Base-by-base conservation (phyloP, 2,113 vertebrate genomes). In the Oreotrochilus melanogaster region DNA sequence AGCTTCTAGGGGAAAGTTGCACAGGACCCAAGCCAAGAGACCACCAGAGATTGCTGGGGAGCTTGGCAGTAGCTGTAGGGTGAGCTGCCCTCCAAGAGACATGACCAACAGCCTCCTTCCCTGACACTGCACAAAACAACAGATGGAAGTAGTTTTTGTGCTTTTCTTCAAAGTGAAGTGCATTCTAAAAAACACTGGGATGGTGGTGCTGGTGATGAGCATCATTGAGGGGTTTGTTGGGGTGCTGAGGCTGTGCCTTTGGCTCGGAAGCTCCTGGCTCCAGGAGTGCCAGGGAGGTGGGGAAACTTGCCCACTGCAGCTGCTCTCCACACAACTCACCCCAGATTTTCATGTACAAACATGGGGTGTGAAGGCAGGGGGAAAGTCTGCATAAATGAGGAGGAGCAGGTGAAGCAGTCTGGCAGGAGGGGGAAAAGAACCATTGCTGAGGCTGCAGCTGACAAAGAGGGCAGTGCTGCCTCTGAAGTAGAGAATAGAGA, bases 41-140 rank as follows among this genome's bases (percentile, higher is more conserved):
- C 37, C 3, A 2, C 25, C 1, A 1, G 8, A 45, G 45, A 48
- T 50, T 18, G n/a, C 5, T 0, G 3, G 27, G 39, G 53, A 76
- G 24, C 50, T 58, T 24, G 61, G 83, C 48, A 53, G 31, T n/a
- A 39, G 37, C 67, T 1, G 2, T 22, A 12, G 43, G 35, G 31
- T 4, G 4, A 92, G 48, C 47, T 4, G 5, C n/a, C 31, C 45
- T 51, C 37, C 6, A 8, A 12, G 35, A 42, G 61, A 28, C 50
- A 35, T 39, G 62, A 54, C 66, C 47, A 61, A 48, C 9, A 24
- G 61, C 19, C 27, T 43, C 51, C 58, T 43, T 35, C 48, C 64
- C 33, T 85, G 37, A 13, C 9, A 28, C 57, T n/a, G 42, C 65
- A 12, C 14, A 17, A 58, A 35, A 28, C 33, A 70, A 35, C 22